phyloP scores from a whole-genome alignment of 2,888 invertebrate genomes.

The Molorchus minor region DNA sequence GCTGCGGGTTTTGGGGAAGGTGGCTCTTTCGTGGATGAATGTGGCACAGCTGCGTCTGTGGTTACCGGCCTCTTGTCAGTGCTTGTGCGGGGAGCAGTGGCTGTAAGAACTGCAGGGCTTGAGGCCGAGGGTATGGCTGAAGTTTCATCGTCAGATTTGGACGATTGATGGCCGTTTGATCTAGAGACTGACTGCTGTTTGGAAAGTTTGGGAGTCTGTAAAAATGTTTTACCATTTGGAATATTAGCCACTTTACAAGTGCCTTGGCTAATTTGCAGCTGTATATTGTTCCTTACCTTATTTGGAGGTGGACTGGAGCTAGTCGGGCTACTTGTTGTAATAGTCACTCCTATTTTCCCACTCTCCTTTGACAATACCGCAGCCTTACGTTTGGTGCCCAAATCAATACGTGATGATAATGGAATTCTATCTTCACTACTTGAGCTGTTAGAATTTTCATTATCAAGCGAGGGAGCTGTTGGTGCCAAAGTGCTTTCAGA shows the following conservation, averaged over 20 bases:
- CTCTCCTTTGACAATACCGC: constrained; percentile 82
- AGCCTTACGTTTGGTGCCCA: constrained; percentile 17
- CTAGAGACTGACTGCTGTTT: constrained; percentile 42
- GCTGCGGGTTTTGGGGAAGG: constrained; percentile 57
- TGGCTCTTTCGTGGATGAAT: constrained; percentile 55
- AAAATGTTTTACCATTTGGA: too few species aligned
- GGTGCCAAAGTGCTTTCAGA: constrained; percentile 61
- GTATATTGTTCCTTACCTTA: constrained; percentile 61
- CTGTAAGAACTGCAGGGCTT: constrained; percentile 59
- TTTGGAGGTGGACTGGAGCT: constrained; percentile 64
- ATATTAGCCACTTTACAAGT: too few species aligned
- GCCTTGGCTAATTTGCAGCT: too few species aligned
- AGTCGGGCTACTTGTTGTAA: constrained; percentile 75
- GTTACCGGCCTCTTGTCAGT: constrained; percentile 55
- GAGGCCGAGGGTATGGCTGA: constrained; percentile 56
- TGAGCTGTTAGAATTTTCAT: constrained; percentile 67
- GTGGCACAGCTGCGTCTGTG: constrained; percentile 57
- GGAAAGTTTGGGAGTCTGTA: constrained; percentile 40
- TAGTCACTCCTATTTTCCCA: constrained; percentile 90
- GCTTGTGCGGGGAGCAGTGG: constrained; percentile 58
- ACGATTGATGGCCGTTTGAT: constrained; percentile 65
- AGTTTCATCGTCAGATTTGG: constrained; percentile 55
- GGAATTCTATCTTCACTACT: constrained; percentile 71
- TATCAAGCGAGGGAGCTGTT: constrained; percentile 55
- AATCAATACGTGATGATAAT: constrained; percentile 65